Evolutionary conservation across 2,797 vertebrate genomes (phyloP).

Genomic region (Phoxinus dragarum): DNA sequence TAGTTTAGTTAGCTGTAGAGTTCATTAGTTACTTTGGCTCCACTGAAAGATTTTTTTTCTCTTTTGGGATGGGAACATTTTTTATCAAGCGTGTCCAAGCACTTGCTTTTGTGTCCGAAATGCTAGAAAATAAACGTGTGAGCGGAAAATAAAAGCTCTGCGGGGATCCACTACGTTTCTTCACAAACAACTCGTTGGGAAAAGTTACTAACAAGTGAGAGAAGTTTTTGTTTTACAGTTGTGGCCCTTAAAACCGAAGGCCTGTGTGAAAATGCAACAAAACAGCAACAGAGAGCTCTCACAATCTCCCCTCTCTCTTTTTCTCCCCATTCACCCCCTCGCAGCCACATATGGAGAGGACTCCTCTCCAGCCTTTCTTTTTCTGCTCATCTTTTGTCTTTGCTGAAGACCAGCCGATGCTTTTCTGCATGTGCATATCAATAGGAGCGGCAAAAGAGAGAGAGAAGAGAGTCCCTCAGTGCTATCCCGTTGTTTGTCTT

Average conservation of each 20-base stretch:
- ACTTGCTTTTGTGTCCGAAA: constrained; percentile 23
- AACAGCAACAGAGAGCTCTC: constrained; percentile 61
- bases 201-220: constrained; percentile 53
- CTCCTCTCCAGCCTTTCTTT: constrained; percentile 59
- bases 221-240: constrained; percentile 55
- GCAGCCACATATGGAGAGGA: constrained; percentile 75
- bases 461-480: constrained; percentile 72
- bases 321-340: constrained; percentile 76
- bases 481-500: constrained; percentile 83
- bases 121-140: constrained; percentile 38
- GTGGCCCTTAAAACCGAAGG: constrained; percentile 45
- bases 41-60: neutral
- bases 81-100: constrained; percentile 23
- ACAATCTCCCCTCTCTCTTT: constrained; percentile 55
- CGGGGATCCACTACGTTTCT: constrained; percentile 23
- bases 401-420: constrained; percentile 76
- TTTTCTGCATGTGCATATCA: constrained; percentile 84
- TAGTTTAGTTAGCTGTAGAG: constrained; percentile 35
- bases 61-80: constrained; percentile 31
- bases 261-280: constrained; percentile 64
- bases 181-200: constrained; percentile 44
- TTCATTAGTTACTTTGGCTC: constrained; percentile 45
- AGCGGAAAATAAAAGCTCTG: constrained; percentile 40
- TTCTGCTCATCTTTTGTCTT: constrained; percentile 77
- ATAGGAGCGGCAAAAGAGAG: constrained; percentile 64